These are phyloP conservation scores for Mandrillus leucophaeus DNA, from an alignment of 2,113 vertebrate genomes.

Conservation along the genomic window DNA sequence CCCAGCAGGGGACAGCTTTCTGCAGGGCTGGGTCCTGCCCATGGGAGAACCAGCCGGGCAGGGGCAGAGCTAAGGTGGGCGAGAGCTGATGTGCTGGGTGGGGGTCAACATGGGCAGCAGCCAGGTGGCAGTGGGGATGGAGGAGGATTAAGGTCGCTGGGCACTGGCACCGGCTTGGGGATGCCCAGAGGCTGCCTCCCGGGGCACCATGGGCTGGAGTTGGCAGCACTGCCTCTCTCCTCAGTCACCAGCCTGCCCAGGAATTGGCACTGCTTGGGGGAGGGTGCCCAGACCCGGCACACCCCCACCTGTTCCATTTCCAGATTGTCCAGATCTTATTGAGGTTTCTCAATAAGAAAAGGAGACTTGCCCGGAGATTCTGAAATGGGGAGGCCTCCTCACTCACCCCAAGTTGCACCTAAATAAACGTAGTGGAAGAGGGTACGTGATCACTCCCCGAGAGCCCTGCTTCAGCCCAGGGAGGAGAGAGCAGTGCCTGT, in stretches of 20 bases:
- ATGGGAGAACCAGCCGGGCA: not conserved
- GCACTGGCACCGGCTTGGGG: not conserved
- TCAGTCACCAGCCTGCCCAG: not conserved
- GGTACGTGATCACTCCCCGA: not conserved
- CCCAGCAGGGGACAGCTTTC: not conserved
- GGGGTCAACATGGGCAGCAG: not conserved
- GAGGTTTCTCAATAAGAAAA: not conserved
- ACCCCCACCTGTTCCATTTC: too few relatives aligned
- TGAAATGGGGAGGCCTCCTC: not conserved
- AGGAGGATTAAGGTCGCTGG: not conserved
- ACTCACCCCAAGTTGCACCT: not conserved
- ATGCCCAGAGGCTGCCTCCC: not conserved
- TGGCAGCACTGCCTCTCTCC: not conserved
- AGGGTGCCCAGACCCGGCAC: not conserved
- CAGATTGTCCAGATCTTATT: not conserved
- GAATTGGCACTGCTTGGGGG: not conserved
- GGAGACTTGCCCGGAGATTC: not conserved
- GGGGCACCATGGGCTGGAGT: not conserved
- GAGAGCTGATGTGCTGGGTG: accelerated
- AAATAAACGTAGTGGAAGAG: not conserved
- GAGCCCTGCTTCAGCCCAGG: not conserved
- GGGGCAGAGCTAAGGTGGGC: not conserved
- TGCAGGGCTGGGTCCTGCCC: not conserved
- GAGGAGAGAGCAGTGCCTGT: conserved; percentile 43
- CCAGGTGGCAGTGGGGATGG: not conserved